phyloP scores from a whole-genome alignment of 2,797 vertebrate species.

The Lithobates sylvaticus region DNA sequence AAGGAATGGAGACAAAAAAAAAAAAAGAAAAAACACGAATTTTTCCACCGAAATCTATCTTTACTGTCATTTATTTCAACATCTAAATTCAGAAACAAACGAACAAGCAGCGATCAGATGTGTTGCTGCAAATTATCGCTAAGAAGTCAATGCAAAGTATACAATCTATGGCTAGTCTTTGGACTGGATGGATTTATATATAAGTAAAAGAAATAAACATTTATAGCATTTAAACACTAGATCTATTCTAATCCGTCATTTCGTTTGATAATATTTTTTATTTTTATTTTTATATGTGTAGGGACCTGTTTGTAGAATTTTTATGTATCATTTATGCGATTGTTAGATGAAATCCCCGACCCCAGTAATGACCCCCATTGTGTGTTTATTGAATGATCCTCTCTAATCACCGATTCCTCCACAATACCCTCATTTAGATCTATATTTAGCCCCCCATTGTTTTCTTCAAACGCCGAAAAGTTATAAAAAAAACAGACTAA shows the following conservation, averaged over 20 bases:
- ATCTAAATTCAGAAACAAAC: too few species aligned
- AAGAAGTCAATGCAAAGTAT: too few species aligned
- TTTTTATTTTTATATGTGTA: too few species aligned
- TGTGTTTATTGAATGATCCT: conserved; percentile 27
- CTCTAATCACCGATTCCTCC: neutral
- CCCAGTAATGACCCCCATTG: neutral
- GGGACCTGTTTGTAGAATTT: neutral
- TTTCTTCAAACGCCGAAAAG: neutral
- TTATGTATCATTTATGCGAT: neutral
- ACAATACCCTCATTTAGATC: conserved; percentile 41
- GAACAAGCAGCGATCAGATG: neutral
- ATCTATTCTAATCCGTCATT: too few species aligned
- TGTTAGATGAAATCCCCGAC: too few species aligned
- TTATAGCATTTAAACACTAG: too few species aligned
- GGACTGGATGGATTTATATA: too few species aligned
- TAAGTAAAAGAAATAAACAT: too few species aligned
- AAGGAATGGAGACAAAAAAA: neutral
- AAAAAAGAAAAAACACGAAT: neutral
- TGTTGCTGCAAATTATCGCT: too few species aligned
- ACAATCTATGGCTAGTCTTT: too few species aligned
- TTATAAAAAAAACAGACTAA: conserved; percentile 10
- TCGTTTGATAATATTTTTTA: too few species aligned
- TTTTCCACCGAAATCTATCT: neutral
- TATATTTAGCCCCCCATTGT: conserved; percentile 45
- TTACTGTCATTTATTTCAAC: neutral